Percentiles rank a stretch among this genome's conserved stretches.
Conservation (phyloP, 30 jellyfish, hydroid and myxozoan species). For the Aurelia aurita region DNA sequence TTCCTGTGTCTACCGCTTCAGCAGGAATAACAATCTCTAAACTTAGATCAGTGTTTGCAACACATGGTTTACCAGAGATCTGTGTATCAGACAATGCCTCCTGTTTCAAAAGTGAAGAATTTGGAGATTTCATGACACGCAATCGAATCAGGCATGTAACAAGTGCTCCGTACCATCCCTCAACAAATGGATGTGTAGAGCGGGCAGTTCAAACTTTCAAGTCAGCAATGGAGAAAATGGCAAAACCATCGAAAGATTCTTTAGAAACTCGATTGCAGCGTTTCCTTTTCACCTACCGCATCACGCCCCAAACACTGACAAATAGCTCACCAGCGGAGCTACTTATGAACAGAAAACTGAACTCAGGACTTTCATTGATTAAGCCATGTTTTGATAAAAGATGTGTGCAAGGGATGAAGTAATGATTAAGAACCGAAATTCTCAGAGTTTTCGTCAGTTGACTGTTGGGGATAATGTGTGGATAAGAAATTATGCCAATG, state of each 20-base stretch:
- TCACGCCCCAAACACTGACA: neutral
- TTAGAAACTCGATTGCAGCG: neutral
- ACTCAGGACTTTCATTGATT: neutral
- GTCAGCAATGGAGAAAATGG: constrained; percentile 28
- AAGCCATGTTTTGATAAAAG: neutral
- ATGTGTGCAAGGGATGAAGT: neutral
- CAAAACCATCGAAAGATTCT: neutral
- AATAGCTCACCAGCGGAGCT: neutral
- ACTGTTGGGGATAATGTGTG: too few species aligned
- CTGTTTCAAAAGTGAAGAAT: neutral
- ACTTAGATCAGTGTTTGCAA: constrained; percentile 2
- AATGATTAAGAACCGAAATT: neutral
- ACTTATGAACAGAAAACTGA: neutral
- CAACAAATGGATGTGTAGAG: constrained; percentile 27
- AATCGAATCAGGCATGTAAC: constrained; percentile 3
- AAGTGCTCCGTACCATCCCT: constrained; percentile 30
- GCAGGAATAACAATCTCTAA: neutral
- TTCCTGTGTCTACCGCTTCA: neutral
- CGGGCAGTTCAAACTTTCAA: constrained; percentile 45
- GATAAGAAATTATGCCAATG: too few species aligned
- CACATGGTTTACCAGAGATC: constrained; percentile 28
- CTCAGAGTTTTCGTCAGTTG: neutral
- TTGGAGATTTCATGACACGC: neutral
- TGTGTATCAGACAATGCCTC: neutral
- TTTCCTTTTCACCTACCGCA: neutral